Evolutionary conservation across 53 echinoderm and acorn worm genomes (phyloP).

Genomic region (Echinarachnius parma): DNA sequence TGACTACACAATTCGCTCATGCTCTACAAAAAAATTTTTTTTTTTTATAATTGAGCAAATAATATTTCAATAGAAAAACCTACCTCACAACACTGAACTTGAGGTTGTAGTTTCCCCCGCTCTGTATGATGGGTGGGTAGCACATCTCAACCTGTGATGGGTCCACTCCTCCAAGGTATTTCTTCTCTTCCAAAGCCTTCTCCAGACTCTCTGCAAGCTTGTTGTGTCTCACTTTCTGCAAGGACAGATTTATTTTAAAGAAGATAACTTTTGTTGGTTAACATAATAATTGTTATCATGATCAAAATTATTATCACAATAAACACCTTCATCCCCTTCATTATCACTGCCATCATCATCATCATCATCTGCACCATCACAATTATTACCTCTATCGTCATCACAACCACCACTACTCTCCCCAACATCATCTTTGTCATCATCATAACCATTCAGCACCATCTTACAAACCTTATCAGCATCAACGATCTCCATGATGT

Average conservation of each 20-base stretch:
- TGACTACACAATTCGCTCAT: no score
- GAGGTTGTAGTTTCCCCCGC: constrained; percentile 98
- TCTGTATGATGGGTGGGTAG: constrained; percentile 97
- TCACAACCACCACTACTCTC: no score
- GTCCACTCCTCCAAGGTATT: constrained; percentile 80
- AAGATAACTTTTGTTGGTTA: background rate
- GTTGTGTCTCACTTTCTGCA: constrained; percentile 86
- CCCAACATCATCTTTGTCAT: no score
- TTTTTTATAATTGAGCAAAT: no score
- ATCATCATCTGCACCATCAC: no score
- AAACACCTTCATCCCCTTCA: no score
- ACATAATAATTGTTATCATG: no score
- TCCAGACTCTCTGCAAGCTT: constrained; percentile 93
- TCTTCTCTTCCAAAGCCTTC: constrained; percentile 90
- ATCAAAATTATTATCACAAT: no score
- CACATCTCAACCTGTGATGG: constrained; percentile 84
- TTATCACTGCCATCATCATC: no score
- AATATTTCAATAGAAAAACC: no score
- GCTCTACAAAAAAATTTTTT: no score
- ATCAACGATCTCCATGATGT: constrained; percentile 97
- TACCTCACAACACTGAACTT: constrained; percentile 99
- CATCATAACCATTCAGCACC: background rate
- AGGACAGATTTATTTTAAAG: background rate
- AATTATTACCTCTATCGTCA: no score
- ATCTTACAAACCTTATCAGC: constrained; percentile 72